Evolutionary conservation across 2,797 vertebrate genomes (phyloP).

Genomic region (Lepilemur ruficaudatus): DNA sequence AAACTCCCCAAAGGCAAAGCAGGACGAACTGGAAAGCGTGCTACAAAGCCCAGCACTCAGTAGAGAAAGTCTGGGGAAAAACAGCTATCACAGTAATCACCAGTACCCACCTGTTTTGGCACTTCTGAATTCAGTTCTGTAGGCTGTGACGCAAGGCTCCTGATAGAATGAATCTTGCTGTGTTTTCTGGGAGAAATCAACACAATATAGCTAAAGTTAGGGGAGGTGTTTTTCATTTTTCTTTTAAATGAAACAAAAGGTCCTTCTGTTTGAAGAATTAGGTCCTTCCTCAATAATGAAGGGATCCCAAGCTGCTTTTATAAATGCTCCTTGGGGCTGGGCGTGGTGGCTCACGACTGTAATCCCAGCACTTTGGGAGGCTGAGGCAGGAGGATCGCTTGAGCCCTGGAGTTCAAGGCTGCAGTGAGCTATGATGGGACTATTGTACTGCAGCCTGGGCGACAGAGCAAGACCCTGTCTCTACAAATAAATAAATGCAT

Average conservation of each 20-base stretch:
- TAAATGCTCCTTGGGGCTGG: background rate
- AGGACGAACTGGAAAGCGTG: fast-evolving
- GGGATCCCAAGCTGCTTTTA: background rate
- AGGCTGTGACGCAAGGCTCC: conserved; percentile 89
- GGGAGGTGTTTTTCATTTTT: background rate
- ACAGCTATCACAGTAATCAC: background rate
- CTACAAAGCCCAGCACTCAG: background rate
- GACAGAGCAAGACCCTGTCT: background rate
- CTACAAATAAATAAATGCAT: background rate
- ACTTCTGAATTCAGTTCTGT: conserved; percentile 91
- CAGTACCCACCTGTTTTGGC: conserved; percentile 93
- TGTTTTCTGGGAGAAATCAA: conserved; percentile 91
- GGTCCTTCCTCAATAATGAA: background rate
- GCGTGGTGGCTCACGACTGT: background rate
- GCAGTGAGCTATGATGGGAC: background rate
- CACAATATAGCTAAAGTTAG: conserved; percentile 33
- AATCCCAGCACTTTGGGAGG: background rate
- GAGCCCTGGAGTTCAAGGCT: background rate
- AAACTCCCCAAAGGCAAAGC: background rate
- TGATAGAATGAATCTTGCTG: conserved; percentile 95
- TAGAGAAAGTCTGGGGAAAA: background rate
- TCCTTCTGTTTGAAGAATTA: background rate
- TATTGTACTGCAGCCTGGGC: background rate
- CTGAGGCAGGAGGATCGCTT: background rate
- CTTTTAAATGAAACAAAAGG: conserved; percentile 44